Percentiles rank a stretch among this genome's conserved stretches.
These are phyloP conservation scores for Pipistrellus kuhlii DNA, from an alignment of 2,797 vertebrate species.

Conservation along the genomic window DNA sequence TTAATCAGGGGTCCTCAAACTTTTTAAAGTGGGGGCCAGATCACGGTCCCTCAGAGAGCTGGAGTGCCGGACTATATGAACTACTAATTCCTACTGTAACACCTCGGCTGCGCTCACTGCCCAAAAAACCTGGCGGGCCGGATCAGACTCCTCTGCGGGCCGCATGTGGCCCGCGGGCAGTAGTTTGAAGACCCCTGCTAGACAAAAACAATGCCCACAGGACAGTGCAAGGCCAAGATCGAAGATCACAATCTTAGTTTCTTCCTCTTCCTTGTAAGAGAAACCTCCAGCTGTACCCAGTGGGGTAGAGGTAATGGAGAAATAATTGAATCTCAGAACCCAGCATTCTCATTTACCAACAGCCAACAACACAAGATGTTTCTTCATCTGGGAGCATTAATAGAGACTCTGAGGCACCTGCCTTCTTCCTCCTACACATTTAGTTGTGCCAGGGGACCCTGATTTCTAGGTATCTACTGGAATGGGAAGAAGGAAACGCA, in stretches of 20 bases:
- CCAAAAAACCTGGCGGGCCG: no score
- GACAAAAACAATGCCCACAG: neutral
- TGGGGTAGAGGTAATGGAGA: neutral
- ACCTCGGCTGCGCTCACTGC: no score
- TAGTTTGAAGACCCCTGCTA: no score
- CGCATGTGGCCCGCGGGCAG: no score
- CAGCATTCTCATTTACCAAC: neutral
- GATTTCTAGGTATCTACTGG: neutral
- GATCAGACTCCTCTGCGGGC: no score
- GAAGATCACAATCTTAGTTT: neutral
- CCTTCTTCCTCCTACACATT: neutral
- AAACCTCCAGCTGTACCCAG: neutral
- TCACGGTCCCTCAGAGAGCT: no score
- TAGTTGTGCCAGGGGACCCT: neutral
- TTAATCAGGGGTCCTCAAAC: no score
- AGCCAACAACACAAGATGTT: neutral
- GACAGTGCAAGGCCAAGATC: neutral
- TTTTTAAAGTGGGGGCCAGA: no score
- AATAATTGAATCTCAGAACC: conserved; percentile 11
- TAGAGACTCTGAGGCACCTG: neutral
- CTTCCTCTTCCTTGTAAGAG: neutral
- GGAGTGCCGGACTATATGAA: no score
- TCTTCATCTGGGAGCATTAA: neutral
- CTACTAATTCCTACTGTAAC: no score
- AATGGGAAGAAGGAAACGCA: neutral